Base-by-base conservation (phyloP, 2,888 invertebrate species). In the Standfussiana lucernea region DNA sequence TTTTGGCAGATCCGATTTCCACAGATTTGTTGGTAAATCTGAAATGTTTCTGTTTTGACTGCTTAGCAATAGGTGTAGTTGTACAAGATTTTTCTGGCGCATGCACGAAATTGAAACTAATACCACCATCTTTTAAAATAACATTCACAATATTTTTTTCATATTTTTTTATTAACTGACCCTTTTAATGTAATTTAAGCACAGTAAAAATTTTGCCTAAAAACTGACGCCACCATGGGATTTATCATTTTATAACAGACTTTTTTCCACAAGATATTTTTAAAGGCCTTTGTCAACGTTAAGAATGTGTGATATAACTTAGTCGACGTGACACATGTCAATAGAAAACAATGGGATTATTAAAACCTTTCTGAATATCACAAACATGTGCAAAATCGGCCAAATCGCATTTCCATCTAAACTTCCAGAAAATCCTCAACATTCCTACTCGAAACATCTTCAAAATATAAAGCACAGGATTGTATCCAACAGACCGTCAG, bases 401-500 rank as follows among this genome's bases (percentile, higher is more conserved):
- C 15, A 66, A 21, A 35, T 32, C 0, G n/a, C 18, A 45, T 56
- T 47, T 61, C 37, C 11, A 79, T 4, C 6, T 5, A n/a, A 66
- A 67, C n/a, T 59, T 37, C 13, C 28, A 66, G 68, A 74, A 73
- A 76, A 72, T 71, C n/a, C 11, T 15, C 10, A 18, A 56, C 28
- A 72, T 56, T 69, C 10, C 11, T 50, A 65, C 73, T 74, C 28
- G 53, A 78, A 72, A 85, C 70, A 72, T 78, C 69, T 68, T 65
- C 64, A 71, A 84, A 86, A 82, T 77, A 79, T 80, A 80, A 83
- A 84, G 64, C 78, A 76, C 76, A 61, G 62, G 76, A 72, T 79
- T 65, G 77, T 78, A 88, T 79, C 77, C 81, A 78, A 80, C 72
- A 83, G 28, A 83, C 64, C 68, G 64, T 73, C 80, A 62, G 77